Percentiles rank a stretch among this genome's conserved stretches.
Conservation (phyloP, 1,140 invertebrate genomes). For the Lordiphosa collinella region DNA sequence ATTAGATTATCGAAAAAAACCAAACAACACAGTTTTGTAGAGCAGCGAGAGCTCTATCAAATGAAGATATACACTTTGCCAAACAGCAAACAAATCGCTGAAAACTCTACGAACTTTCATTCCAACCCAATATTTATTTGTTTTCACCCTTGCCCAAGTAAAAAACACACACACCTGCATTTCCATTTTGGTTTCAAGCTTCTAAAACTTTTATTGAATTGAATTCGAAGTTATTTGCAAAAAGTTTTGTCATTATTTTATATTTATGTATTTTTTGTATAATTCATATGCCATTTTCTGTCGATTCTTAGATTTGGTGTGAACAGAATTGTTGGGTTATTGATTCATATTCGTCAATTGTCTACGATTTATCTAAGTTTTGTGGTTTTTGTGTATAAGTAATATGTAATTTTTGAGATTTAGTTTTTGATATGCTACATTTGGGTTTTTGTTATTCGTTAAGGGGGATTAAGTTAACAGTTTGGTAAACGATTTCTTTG, state of each 20-base stretch:
- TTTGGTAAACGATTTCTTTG: slow-evolving; percentile 36
- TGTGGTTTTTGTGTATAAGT: slow-evolving; percentile 26
- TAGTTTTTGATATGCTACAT: slow-evolving; percentile 70
- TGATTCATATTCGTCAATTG: slow-evolving; percentile 33
- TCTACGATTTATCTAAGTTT: slow-evolving; percentile 44
- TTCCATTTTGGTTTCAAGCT: slow-evolving; percentile 43
- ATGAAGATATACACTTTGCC: no score
- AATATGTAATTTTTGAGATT: slow-evolving; percentile 65
- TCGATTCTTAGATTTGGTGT: slow-evolving; percentile 11
- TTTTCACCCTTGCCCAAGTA: no score
- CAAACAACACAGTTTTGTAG: no score
- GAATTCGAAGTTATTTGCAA: slow-evolving; percentile 78
- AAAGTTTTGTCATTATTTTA: slow-evolving; percentile 59
- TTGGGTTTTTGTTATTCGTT: slow-evolving; percentile 36
- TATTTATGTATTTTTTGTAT: slow-evolving; percentile 42
- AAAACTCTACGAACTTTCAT: no score
- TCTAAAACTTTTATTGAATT: slow-evolving; percentile 78
- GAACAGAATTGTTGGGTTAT: slow-evolving; percentile 23
- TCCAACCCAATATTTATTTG: no score
- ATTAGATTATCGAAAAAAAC: no score
- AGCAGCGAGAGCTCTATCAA: no score
- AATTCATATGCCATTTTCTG: slow-evolving; percentile 24
- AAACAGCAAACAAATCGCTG: no score
- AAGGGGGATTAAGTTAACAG: slow-evolving; percentile 61
- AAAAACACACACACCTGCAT: no score